Base-by-base conservation (phyloP, 2,797 vertebrate species). In the Psittacula derbiana region DNA sequence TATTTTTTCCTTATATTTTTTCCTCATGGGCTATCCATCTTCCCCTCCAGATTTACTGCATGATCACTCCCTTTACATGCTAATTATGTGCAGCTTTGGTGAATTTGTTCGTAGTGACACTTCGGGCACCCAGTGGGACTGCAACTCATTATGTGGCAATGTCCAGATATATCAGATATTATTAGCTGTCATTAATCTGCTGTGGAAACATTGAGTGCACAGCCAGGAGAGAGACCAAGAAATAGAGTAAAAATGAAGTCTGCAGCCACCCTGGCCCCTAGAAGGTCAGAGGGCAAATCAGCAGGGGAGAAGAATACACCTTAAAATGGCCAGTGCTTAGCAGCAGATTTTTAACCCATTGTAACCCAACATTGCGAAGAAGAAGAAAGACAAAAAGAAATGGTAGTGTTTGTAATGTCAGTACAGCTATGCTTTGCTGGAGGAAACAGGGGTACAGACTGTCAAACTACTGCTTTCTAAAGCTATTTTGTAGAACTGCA, bases 181-280 rank as follows among this genome's bases (percentile, higher is more conserved):
- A 99, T 99, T 99, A 99, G 98, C 98, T 99, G 99, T 99, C 99
- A 99, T 99, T 99, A 99, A 99, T 99, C 99, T 99, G 99, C 98
- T 98, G 98, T 98, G 98, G 98, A 98, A 98, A 98, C 98, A 97
- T 96, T 84, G 98, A 97, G 96, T 95, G 97, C 97, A 92, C 95
- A 97, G 95, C 79, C 91, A 96, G 93, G 79, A 92, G 97, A 98
- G 98, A 98, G 97, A 97, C 97, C 97, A 96, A 96, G 96, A 98
- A 97, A 98, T 97, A 98, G 98, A 97, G 97, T 97, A 97, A 98
- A 97, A 98, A 98, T 98, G 97, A 98, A 97, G 96, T 98, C 97
- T 98, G 96, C 94, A 96, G 95, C 96, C 79, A 74, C 88, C 93
- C 96, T 88, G 94, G 90, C 97, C 96, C 96, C 97, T 88, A 91